These are phyloP conservation scores for Chalcis sispes DNA, from an alignment of 2,888 invertebrate species.

Conservation along the genomic window DNA sequence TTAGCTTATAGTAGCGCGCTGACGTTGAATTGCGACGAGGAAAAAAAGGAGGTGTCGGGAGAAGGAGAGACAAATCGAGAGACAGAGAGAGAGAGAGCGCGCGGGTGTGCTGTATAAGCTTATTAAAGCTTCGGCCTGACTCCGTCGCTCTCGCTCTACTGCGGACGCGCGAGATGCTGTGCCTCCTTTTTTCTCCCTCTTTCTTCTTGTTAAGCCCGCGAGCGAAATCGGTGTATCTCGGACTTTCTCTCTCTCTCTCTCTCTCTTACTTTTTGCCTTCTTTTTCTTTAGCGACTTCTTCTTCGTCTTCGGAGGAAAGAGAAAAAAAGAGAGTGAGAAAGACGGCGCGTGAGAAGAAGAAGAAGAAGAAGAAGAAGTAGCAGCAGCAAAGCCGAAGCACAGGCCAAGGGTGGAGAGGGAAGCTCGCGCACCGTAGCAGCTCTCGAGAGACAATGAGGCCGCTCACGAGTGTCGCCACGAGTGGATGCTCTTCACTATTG, in stretches of 20 bases:
- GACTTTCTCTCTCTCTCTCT: conserved; percentile 23
- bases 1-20: neutral
- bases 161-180: conserved; percentile 2
- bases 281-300: neutral
- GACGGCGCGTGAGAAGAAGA: conserved; percentile 23
- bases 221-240: conserved; percentile 26
- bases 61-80: conserved; percentile 9
- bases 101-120: conserved; percentile 73
- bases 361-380: conserved; percentile 53
- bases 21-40: conserved; percentile 11
- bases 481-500: conserved; percentile 75
- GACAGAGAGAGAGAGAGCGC: neutral
- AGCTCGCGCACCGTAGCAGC: conserved; percentile 62
- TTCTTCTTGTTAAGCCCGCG: conserved; percentile 28
- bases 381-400: conserved; percentile 47
- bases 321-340: neutral
- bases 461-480: conserved; percentile 75
- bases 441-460: conserved; percentile 76
- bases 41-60: neutral
- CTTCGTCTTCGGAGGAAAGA: conserved; percentile 51
- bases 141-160: conserved; percentile 53
- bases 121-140: conserved; percentile 67
- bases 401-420: conserved; percentile 34
- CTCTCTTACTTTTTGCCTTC: conserved; percentile 30
- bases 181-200: conserved; percentile 33